These are phyloP conservation scores for Chaunax sp. DNA, from an alignment of 2,797 vertebrate genomes.

Conservation along the genomic window DNA sequence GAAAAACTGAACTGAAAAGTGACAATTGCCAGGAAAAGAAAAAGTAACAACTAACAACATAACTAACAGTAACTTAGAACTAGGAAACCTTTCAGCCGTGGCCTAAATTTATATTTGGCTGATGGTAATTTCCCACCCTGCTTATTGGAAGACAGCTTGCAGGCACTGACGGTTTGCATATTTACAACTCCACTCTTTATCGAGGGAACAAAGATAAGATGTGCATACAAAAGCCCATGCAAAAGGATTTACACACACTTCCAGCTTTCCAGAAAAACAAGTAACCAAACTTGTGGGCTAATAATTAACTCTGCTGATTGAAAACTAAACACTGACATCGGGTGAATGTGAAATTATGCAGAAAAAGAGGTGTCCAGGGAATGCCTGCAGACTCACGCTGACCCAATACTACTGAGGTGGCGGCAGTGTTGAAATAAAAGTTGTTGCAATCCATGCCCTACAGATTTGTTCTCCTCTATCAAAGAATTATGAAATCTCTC, in stretches of 20 bases:
- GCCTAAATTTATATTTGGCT: conserved; percentile 26
- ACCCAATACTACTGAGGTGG: accelerated
- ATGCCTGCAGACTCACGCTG: conserved; percentile 47
- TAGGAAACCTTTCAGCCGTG: too few relatives aligned
- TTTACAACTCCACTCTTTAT: conserved; percentile 71
- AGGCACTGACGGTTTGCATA: conserved; percentile 64
- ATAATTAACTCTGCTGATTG: conserved; percentile 65
- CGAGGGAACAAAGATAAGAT: conserved; percentile 74
- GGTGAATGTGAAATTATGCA: conserved; percentile 54
- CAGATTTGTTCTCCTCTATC: neutral
- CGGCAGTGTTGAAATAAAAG: conserved; percentile 3
- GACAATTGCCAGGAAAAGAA: too few relatives aligned
- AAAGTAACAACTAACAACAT: too few relatives aligned
- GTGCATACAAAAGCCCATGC: conserved; percentile 65
- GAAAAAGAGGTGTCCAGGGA: conserved; percentile 49
- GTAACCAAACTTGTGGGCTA: conserved; percentile 38
- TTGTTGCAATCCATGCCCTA: neutral
- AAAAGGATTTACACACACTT: conserved; percentile 49
- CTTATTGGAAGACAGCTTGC: conserved; percentile 69
- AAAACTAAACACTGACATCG: conserved; percentile 42
- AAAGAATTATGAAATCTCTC: neutral
- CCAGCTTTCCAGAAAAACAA: conserved; percentile 52
- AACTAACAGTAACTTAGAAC: too few relatives aligned
- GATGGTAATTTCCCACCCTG: conserved; percentile 50
- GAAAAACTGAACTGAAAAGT: too few relatives aligned